A percentile compares a stretch with the other conserved stretches of the same genome.
Evolutionary conservation across 2,797 vertebrate species (phyloP).

Genomic region (Rhinophrynus dorsalis): DNA sequence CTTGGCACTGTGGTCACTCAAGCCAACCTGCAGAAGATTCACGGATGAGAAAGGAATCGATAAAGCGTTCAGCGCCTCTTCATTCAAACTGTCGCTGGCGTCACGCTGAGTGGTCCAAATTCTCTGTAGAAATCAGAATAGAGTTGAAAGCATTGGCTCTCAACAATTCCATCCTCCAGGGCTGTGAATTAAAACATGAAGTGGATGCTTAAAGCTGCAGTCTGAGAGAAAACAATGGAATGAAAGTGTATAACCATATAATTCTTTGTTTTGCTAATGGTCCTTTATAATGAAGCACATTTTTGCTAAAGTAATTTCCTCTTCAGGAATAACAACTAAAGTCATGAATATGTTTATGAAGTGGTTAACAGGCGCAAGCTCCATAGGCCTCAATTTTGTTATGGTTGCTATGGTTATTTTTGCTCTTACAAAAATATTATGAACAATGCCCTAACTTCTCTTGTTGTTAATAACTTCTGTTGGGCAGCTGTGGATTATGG

Average conservation of each 20-base stretch:
- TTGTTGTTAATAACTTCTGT: too few relatives aligned
- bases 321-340: too few relatives aligned
- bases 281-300: too few relatives aligned
- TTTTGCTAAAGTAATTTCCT: too few relatives aligned
- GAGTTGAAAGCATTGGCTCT: conserved; percentile 28
- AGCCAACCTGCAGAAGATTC: conserved; percentile 46
- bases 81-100: conserved; percentile 47
- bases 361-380: too few relatives aligned
- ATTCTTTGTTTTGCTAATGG: conserved; percentile 2
- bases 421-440: too few relatives aligned
- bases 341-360: too few relatives aligned
- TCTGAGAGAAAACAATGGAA: background rate
- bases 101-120: conserved; percentile 38
- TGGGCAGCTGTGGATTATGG: too few relatives aligned
- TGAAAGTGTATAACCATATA: conserved; percentile 17
- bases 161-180: conserved; percentile 26
- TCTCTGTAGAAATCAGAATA: conserved; percentile 33
- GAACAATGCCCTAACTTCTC: too few relatives aligned
- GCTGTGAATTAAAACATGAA: conserved; percentile 30
- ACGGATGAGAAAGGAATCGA: conserved; percentile 44
- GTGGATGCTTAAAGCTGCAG: conserved; percentile 17
- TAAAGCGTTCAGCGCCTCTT: conserved; percentile 48
- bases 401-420: too few relatives aligned
- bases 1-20: conserved; percentile 49
- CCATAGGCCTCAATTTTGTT: too few relatives aligned